These are phyloP conservation scores for Acomys russatus DNA, from an alignment of 2,797 vertebrate genomes.

Conservation along the genomic window DNA sequence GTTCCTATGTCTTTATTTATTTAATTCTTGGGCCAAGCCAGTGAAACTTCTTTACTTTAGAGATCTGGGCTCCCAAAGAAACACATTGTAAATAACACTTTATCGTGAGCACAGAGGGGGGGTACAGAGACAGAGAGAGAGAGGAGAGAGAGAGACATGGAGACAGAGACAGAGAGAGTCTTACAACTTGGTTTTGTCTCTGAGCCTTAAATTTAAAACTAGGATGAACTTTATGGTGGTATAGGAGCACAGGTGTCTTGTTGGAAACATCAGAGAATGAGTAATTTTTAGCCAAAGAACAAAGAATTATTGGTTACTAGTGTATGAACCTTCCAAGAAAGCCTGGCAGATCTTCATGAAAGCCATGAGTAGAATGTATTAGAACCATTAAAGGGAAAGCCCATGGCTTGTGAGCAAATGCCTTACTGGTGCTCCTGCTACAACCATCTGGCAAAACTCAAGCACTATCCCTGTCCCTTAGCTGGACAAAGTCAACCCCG, in stretches of 20 bases:
- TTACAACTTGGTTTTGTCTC: not conserved
- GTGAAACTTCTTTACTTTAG: not conserved
- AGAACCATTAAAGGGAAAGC: not conserved
- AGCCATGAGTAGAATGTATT: not conserved
- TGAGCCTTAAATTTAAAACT: slow-evolving; percentile 33
- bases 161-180: no score
- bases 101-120: not conserved
- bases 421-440: slow-evolving; percentile 14
- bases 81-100: not conserved
- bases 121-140: no score
- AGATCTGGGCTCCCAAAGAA: not conserved
- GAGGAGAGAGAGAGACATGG: no score
- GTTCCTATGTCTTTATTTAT: no score
- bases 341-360: slow-evolving; percentile 40
- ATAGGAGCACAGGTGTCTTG: not conserved
- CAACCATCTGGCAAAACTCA: slow-evolving; percentile 34
- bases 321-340: not conserved
- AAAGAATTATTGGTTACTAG: not conserved
- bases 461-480: not conserved
- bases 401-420: not conserved
- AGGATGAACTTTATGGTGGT: not conserved
- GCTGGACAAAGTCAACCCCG: not conserved
- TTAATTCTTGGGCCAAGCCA: no score
- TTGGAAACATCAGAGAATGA: slow-evolving; percentile 1
- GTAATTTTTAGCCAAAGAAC: not conserved